Evolutionary conservation across 2,113 vertebrate genomes (phyloP).

Genomic region (Mus spicilegus): DNA sequence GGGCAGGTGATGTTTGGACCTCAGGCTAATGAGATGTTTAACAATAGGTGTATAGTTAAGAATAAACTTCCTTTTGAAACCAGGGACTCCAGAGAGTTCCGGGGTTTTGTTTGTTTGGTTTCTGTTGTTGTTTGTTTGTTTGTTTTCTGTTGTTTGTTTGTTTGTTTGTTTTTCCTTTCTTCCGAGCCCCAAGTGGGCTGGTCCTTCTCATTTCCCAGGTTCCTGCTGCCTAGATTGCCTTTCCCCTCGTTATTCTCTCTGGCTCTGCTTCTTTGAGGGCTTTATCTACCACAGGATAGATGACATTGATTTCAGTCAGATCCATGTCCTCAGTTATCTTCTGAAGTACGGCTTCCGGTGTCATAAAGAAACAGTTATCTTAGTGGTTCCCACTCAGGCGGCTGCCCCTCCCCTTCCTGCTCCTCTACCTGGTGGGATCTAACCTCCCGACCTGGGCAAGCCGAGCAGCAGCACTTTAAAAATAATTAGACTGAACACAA

Average conservation of each 20-base stretch:
- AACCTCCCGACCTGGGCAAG: neutral
- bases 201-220: neutral
- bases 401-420: neutral
- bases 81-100: neutral
- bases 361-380: neutral
- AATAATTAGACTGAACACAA: neutral
- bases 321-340: neutral
- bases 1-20: neutral
- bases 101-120: neutral
- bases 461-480: neutral
- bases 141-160: no score
- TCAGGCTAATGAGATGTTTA: neutral
- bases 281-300: neutral
- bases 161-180: neutral
- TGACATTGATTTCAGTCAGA: neutral
- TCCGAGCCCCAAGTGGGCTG: neutral
- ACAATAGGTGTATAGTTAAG: no score
- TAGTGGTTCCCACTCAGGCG: neutral
- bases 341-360: neutral
- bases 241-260: neutral
- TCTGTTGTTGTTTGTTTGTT: neutral
- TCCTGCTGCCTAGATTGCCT: neutral
- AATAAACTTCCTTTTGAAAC: slow-evolving; percentile 10
- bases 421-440: neutral
- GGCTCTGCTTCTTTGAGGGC: neutral